phyloP scores from a whole-genome alignment of 2,888 invertebrate genomes.

The Tromatobia lineatoria region DNA sequence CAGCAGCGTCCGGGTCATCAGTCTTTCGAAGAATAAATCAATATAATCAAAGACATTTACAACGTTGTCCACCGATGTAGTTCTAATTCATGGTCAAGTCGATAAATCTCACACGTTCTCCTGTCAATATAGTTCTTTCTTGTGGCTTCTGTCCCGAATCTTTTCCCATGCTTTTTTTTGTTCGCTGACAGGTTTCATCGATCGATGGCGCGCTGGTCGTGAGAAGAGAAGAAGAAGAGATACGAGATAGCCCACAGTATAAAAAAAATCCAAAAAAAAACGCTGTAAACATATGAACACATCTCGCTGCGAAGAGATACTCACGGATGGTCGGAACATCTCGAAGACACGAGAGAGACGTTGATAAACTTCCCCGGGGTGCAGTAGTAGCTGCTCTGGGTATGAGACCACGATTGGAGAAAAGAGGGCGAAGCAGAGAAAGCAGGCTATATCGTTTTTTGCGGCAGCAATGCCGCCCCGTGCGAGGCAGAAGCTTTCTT shows the following conservation, averaged over 20 bases:
- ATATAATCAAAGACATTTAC: not conserved
- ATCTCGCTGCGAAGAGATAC: conserved; percentile 36
- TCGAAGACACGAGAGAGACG: conserved; percentile 47
- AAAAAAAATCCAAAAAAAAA: conserved; percentile 22
- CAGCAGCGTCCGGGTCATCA: not conserved
- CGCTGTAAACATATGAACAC: conserved; percentile 59
- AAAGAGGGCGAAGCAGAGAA: conserved; percentile 35
- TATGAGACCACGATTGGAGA: conserved; percentile 21
- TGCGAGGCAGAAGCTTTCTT: conserved; percentile 52
- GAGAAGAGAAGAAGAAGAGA: conserved; percentile 19
- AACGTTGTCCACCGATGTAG: conserved; percentile 12
- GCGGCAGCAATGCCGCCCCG: conserved; percentile 15
- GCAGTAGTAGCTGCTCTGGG: conserved; percentile 31
- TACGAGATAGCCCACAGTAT: conserved; percentile 11
- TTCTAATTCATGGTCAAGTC: conserved; percentile 39
- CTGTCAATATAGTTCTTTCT: not conserved
- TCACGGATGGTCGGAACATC: conserved; percentile 38
- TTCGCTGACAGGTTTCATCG: conserved; percentile 21
- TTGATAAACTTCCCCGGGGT: conserved; percentile 59
- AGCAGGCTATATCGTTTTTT: conserved; percentile 54
- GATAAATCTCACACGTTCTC: conserved; percentile 36
- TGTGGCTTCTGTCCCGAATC: conserved; percentile 1
- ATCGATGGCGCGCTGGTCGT: conserved; percentile 48
- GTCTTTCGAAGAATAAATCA: not conserved
- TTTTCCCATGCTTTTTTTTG: conserved; percentile 34